These are phyloP conservation scores for Holocentrus rufus DNA, from an alignment of 2,797 vertebrate species.

Conservation along the genomic window DNA sequence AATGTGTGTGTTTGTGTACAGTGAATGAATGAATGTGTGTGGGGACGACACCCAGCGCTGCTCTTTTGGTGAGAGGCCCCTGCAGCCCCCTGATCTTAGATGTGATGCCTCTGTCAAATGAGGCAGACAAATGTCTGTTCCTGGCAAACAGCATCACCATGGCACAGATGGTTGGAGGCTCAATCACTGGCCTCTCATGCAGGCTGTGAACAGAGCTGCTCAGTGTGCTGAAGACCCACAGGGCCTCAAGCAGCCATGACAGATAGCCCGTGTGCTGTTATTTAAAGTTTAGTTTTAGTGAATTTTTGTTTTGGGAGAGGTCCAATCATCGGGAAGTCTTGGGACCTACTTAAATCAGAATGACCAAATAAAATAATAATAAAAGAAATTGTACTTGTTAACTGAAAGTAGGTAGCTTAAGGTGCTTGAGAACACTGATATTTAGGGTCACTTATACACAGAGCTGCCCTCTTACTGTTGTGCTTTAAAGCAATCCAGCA, in stretches of 20 bases:
- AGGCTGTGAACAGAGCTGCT: background rate
- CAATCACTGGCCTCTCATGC: background rate
- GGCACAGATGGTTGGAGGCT: conserved; percentile 32
- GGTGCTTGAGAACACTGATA: too few species aligned
- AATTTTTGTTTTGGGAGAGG: background rate
- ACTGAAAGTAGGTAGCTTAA: too few species aligned
- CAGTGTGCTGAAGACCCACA: too few species aligned
- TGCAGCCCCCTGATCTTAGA: conserved; percentile 12
- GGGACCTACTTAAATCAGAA: too few species aligned
- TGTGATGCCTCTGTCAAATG: conserved; percentile 7
- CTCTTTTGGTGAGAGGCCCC: background rate
- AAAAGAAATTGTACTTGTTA: too few species aligned
- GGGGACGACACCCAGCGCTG: too few species aligned
- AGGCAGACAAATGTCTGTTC: conserved; percentile 19
- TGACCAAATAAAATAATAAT: too few species aligned
- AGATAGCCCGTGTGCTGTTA: too few species aligned
- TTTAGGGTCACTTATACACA: too few species aligned
- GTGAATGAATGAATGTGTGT: background rate
- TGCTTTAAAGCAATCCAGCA: too few species aligned
- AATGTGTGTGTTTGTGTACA: background rate
- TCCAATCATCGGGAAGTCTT: too few species aligned
- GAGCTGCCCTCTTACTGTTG: too few species aligned
- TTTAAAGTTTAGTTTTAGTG: background rate
- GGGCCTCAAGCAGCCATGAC: background rate
- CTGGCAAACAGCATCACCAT: conserved; percentile 17